phyloP scores from a whole-genome alignment of 1,140 invertebrate species.

The Cydia fagiglandana region DNA sequence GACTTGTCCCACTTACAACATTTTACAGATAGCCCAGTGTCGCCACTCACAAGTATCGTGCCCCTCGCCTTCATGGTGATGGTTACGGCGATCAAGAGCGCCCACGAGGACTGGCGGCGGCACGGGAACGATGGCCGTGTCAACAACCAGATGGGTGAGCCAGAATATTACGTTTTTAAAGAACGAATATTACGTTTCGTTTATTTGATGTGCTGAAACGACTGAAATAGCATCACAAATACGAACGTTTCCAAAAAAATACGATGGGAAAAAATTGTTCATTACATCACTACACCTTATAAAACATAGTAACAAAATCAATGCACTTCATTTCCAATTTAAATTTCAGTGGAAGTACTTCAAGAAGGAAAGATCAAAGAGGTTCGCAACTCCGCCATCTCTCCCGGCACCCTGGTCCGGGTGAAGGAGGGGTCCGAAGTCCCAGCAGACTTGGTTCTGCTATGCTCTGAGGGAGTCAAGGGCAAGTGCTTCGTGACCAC shows the following conservation, averaged over 20 bases:
- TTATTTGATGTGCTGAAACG: no score
- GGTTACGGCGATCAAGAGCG: constrained; percentile 89
- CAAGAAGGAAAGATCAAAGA: constrained; percentile 65
- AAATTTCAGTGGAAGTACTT: constrained; percentile 63
- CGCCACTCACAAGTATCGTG: constrained; percentile 86
- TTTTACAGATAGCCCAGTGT: constrained; percentile 85
- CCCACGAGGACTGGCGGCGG: constrained; percentile 90
- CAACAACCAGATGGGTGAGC: constrained; percentile 82
- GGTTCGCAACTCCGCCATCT: constrained; percentile 60
- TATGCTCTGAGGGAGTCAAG: constrained; percentile 92
- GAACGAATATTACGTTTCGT: no score
- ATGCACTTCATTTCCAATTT: not conserved
- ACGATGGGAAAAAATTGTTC: no score
- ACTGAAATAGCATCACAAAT: no score
- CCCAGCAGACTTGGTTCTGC: constrained; percentile 89
- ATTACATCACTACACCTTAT: no score
- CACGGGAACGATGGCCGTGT: constrained; percentile 87
- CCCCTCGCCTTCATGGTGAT: constrained; percentile 89
- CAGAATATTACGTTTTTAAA: not conserved
- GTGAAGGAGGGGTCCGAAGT: constrained; percentile 86
- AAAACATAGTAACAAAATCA: no score
- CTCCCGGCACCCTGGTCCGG: constrained; percentile 87
- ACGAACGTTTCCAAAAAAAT: no score
- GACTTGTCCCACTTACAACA: no score
- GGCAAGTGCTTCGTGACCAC: constrained; percentile 99